Conservation (phyloP, 2,888 invertebrate species). For the Gibbula magus region DNA sequence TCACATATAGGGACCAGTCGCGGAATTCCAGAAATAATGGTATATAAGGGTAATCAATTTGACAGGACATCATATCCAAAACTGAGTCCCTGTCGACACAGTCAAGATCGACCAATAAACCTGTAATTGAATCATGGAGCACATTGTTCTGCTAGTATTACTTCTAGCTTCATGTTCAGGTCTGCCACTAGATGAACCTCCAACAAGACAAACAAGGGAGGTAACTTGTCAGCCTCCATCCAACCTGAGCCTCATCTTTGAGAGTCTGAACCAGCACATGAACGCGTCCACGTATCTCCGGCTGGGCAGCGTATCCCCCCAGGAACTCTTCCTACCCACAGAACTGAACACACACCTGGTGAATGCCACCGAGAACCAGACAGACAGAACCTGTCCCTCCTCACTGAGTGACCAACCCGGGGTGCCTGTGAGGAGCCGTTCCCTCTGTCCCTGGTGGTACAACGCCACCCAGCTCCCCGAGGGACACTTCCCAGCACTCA, state of each 20-base stretch:
- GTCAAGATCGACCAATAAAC: too few relatives aligned
- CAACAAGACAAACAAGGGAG: neutral
- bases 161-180: too few relatives aligned
- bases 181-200: too few relatives aligned
- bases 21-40: too few relatives aligned
- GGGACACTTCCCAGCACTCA: neutral
- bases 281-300: neutral
- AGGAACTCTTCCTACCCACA: neutral
- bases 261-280: neutral
- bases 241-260: neutral
- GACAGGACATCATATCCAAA: too few relatives aligned
- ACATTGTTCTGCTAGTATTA: too few relatives aligned
- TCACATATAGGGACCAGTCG: too few relatives aligned
- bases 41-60: too few relatives aligned
- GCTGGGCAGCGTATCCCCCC: neutral
- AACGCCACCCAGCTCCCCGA: neutral
- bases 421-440: neutral
- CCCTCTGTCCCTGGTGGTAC: conserved; percentile 7
- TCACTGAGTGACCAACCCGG: neutral
- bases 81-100: too few relatives aligned
- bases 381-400: neutral
- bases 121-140: too few relatives aligned
- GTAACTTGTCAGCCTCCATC: neutral
- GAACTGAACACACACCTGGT: neutral
- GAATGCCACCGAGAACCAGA: neutral